Evolutionary conservation across 2,113 vertebrate species (phyloP).

Genomic region (Percina caprodes): DNA sequence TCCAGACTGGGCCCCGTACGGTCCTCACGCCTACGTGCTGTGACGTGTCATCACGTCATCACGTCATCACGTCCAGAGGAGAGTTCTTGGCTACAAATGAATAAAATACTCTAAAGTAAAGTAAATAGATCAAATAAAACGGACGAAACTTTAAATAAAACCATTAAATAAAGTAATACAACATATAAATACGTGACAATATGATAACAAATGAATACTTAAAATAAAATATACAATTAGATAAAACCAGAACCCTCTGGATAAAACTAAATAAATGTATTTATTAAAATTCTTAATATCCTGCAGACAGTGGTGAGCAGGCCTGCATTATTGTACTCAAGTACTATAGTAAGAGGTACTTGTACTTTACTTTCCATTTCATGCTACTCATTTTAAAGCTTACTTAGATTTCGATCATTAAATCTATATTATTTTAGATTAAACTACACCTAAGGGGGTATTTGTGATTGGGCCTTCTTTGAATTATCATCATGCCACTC

Average conservation of each 20-base stretch:
- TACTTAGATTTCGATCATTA: too few relatives aligned
- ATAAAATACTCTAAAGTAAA: too few relatives aligned
- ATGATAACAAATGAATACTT: neutral
- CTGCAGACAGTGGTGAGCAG: neutral
- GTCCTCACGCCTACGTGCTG: conserved; percentile 17
- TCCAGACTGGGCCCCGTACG: neutral
- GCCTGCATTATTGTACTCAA: too few relatives aligned
- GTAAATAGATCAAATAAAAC: neutral
- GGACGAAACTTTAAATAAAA: too few relatives aligned
- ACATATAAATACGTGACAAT: neutral
- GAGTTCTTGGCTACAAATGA: too few relatives aligned
- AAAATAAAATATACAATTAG: neutral
- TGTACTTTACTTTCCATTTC: neutral
- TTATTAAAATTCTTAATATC: neutral
- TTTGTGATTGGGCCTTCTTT: too few relatives aligned
- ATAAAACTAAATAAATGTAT: too few relatives aligned
- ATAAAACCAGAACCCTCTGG: too few relatives aligned
- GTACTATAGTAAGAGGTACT: neutral
- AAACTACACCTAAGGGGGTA: too few relatives aligned
- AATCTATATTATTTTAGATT: too few relatives aligned
- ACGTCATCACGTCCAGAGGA: conserved; percentile 49
- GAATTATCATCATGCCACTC: too few relatives aligned
- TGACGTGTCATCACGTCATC: conserved; percentile 51
- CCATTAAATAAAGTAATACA: neutral
- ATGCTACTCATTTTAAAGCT: too few relatives aligned